Conservation (phyloP, 2,113 vertebrate genomes). For the Dasyurus viverrinus region DNA sequence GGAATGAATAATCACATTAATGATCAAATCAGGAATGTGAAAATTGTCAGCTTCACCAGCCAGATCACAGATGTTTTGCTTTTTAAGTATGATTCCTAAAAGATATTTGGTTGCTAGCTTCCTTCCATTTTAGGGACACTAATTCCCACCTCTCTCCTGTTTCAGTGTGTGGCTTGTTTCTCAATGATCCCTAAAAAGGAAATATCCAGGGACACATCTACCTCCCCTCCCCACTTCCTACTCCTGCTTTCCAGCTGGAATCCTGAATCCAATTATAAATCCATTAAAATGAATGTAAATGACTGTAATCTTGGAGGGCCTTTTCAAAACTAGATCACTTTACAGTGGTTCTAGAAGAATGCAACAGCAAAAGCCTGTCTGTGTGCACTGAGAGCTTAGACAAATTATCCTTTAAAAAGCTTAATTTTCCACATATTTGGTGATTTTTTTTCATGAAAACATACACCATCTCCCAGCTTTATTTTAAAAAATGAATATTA, state of each 20-base stretch:
- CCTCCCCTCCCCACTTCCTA: constrained; percentile 72
- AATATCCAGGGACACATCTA: constrained; percentile 54
- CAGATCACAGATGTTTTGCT: background rate
- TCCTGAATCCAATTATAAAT: constrained; percentile 82
- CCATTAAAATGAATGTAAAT: constrained; percentile 81
- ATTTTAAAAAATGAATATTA: constrained; percentile 48
- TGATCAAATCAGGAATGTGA: constrained; percentile 58
- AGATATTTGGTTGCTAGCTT: background rate
- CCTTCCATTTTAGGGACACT: constrained; percentile 20
- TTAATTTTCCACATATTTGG: background rate
- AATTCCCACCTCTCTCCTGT: constrained; percentile 39
- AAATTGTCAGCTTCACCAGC: constrained; percentile 53
- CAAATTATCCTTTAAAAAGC: constrained; percentile 34
- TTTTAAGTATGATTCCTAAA: constrained; percentile 57
- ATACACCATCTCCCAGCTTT: background rate
- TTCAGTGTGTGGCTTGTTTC: constrained; percentile 61
- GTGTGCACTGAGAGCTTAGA: constrained; percentile 1
- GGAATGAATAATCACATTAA: constrained; percentile 47
- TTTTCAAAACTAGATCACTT: constrained; percentile 70
- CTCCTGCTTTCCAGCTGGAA: constrained; percentile 77
- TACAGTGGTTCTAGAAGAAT: constrained; percentile 45
- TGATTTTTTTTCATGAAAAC: background rate
- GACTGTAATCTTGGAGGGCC: constrained; percentile 58
- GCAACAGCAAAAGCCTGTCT: background rate
- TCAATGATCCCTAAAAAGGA: constrained; percentile 71